Evolutionary conservation across 2,888 invertebrate species (phyloP).

Genomic region (Thereva unica): DNA sequence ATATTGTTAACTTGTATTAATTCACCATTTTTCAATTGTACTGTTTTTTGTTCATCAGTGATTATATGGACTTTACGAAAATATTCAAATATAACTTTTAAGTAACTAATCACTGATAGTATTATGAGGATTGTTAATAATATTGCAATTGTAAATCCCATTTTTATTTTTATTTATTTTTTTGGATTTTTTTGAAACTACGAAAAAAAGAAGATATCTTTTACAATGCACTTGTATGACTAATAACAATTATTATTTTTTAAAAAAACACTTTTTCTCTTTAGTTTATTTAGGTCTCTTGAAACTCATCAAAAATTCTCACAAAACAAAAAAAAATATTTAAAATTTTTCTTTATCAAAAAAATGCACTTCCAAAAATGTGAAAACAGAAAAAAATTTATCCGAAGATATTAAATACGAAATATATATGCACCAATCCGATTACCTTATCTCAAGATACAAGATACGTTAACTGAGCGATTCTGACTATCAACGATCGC

Average conservation of each 20-base stretch:
- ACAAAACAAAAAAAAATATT: no score
- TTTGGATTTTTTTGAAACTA: no score
- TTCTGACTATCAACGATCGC: constrained; percentile 34
- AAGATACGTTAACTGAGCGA: constrained; percentile 37
- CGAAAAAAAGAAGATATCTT: no score
- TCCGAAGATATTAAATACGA: background rate
- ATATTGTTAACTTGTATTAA: constrained; percentile 22
- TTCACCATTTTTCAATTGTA: background rate
- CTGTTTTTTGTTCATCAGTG: constrained; percentile 32
- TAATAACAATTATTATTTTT: no score
- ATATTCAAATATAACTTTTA: constrained; percentile 47
- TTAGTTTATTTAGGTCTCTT: no score
- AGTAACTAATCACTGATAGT: constrained; percentile 40
- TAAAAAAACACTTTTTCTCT: no score
- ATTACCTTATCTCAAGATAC: constrained; percentile 31
- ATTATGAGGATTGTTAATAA: constrained; percentile 3
- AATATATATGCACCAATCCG: background rate
- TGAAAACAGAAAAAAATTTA: no score
- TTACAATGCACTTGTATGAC: no score
- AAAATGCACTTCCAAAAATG: no score
- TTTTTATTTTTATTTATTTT: background rate
- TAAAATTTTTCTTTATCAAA: no score
- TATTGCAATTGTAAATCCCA: constrained; percentile 14
- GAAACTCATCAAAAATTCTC: no score
- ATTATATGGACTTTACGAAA: constrained; percentile 46